Percentiles rank a stretch among this genome's conserved stretches.
phyloP scores from a whole-genome alignment of 1,140 invertebrate species.

The Agraylea sexmaculata region DNA sequence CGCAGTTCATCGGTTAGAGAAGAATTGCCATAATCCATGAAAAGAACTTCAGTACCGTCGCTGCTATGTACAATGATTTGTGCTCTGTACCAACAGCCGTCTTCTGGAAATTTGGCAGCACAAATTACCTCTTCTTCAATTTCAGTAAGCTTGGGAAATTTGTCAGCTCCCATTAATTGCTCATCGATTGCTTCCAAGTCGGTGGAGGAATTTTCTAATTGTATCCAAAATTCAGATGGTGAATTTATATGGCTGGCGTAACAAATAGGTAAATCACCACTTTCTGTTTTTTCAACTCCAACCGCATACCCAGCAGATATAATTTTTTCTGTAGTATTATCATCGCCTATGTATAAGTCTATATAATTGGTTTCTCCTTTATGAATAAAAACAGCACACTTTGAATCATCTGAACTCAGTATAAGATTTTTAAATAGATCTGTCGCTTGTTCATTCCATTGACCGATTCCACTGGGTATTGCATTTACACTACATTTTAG shows the following conservation, averaged over 20 bases:
- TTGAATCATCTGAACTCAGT: conserved; percentile 28
- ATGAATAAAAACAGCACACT: conserved; percentile 41
- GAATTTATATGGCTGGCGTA: conserved; percentile 55
- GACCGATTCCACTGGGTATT: conserved; percentile 45
- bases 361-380: conserved; percentile 53
- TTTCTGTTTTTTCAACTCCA: conserved; percentile 35
- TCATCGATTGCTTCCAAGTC: conserved; percentile 51
- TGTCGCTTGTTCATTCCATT: conserved; percentile 52
- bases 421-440: conserved; percentile 44
- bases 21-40: conserved; percentile 65
- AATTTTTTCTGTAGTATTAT: conserved; percentile 49
- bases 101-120: conserved; percentile 56
- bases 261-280: conserved; percentile 40
- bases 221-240: conserved; percentile 58
- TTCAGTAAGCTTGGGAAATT: conserved; percentile 38
- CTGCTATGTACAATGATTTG: conserved; percentile 49
- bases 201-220: conserved; percentile 46
- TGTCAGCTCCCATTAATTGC: conserved; percentile 41
- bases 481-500: conserved; percentile 52
- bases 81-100: conserved; percentile 57
- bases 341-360: conserved; percentile 46
- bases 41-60: conserved; percentile 50
- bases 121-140: conserved; percentile 47
- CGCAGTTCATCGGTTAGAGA: conserved; percentile 45
- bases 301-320: conserved; percentile 40